These are phyloP conservation scores for Noctua janthina DNA, from an alignment of 2,888 invertebrate genomes.

Conservation along the genomic window DNA sequence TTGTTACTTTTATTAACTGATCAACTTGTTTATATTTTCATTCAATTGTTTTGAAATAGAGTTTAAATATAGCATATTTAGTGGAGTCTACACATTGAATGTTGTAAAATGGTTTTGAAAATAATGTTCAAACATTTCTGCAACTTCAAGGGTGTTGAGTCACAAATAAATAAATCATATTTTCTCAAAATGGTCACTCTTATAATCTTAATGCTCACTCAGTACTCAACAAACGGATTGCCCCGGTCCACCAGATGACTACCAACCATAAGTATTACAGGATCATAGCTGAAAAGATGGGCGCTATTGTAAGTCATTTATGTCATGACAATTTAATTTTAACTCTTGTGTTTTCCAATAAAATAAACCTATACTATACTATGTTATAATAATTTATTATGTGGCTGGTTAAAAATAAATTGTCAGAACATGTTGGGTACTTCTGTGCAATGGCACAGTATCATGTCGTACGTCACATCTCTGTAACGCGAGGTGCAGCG, in stretches of 20 bases:
- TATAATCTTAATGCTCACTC: constrained; percentile 63
- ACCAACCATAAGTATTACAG: constrained; percentile 56
- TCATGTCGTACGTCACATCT: constrained; percentile 35
- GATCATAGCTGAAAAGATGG: constrained; percentile 54
- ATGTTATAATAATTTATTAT: background rate
- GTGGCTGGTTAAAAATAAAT: constrained; percentile 60
- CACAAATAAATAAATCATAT: constrained; percentile 28
- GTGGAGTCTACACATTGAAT: constrained; percentile 38
- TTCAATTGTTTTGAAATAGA: constrained; percentile 37
- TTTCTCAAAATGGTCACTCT: constrained; percentile 62
- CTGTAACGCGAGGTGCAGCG: constrained; percentile 57
- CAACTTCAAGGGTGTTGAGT: constrained; percentile 46
- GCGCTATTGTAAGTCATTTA: constrained; percentile 74
- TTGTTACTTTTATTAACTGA: background rate
- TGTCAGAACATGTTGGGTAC: constrained; percentile 67
- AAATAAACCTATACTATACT: background rate
- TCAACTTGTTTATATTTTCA: constrained; percentile 22
- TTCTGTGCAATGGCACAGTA: constrained; percentile 53
- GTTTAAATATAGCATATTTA: constrained; percentile 19
- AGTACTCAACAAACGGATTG: constrained; percentile 65
- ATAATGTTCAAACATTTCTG: constrained; percentile 36
- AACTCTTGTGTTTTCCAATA: constrained; percentile 1
- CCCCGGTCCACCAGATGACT: constrained; percentile 67
- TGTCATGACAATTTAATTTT: constrained; percentile 74
- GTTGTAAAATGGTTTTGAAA: constrained; percentile 42